Base-by-base conservation (phyloP, 1,140 invertebrate genomes). In the Triops longicaudatus region DNA sequence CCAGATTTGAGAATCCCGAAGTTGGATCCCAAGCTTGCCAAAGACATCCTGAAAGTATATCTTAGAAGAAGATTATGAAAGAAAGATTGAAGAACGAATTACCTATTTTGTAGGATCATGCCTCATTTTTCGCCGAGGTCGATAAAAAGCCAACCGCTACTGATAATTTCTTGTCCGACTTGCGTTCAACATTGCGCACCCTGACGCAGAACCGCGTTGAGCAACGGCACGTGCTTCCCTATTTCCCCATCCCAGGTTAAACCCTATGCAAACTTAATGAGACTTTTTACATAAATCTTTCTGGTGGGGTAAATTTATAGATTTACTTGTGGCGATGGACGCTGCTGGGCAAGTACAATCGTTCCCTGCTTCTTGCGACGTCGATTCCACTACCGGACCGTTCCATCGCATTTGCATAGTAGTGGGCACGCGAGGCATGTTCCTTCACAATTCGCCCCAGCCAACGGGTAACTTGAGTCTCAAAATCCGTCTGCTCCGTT, bases 351-450 rank as follows among this genome's bases (percentile, higher is more conserved):
- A 63, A 17, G 50, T 63, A 22, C 50, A 63, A 14, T 5, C 50
- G 6, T 22, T 22, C 50, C 50, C 50, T 22, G 10, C 50, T 9
- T 17, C 14, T 22, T 63, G 50, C 14, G 31, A 37, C 31, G 50
- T 63, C 3, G 50, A 63, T 63, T 63, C 17, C 10, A 17, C 50
- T 63, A 63, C 50, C 50, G 22, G 50, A n/a, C 50, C 50, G 2
- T 63, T 63, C 22, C 50, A 63, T 63, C 50, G 50, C 50, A 63
- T 63, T 63, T 63, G 50, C 50, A 63, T 63, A 63, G 50, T 63
- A 63, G 50, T 63, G 50, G 50, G 50, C 50, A 63, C 50, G 50
- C 50, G 50, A 63, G 14, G 17, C 22, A 63, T 63, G 50, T 63
- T n/a, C 50, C 50, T 63, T 63, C 50, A 63, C 50, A 63, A 63